Percentiles rank a stretch among this genome's conserved stretches.
Evolutionary conservation across 1,140 invertebrate species (phyloP).

Genomic region (Ganaspis sp.): DNA sequence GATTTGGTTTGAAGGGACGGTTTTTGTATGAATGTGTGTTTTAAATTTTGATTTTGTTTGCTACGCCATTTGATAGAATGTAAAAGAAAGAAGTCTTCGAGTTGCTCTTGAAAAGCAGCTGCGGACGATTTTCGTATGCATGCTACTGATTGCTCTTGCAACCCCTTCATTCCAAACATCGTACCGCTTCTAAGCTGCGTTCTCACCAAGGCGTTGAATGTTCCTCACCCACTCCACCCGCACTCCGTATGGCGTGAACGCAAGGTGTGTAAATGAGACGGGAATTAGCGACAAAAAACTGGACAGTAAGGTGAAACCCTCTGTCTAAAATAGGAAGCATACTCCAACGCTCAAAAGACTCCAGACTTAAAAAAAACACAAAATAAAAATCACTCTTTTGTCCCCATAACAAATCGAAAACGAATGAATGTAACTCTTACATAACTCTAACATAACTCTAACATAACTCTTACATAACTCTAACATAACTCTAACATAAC

Average conservation of each 20-base stretch:
- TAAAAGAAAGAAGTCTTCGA: neutral
- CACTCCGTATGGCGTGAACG: conserved; percentile 26
- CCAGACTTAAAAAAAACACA: too few species aligned
- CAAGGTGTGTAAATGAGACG: conserved; percentile 27
- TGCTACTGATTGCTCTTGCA: conserved; percentile 44
- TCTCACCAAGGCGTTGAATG: conserved; percentile 43
- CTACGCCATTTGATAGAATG: conserved; percentile 5
- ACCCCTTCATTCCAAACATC: conserved; percentile 45
- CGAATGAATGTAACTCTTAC: too few species aligned
- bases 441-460: too few species aligned
- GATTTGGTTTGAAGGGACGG: too few species aligned
- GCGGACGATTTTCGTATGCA: conserved; percentile 30
- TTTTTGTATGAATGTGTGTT: neutral
- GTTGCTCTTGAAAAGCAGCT: conserved; percentile 31
- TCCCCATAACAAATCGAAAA: too few species aligned
- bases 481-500: too few species aligned
- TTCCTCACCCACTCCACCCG: conserved; percentile 21
- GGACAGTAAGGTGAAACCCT: conserved; percentile 20
- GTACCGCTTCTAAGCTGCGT: conserved; percentile 38
- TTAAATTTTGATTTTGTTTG: neutral
- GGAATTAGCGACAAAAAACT: conserved; percentile 14
- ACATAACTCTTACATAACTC: too few species aligned
- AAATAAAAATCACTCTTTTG: too few species aligned
- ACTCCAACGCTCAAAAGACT: neutral
- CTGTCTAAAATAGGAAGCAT: neutral